Evolutionary conservation across 2,113 vertebrate species (phyloP), one percentile per base, ranked within the genome.

Genomic region (Fregetta grallaria): DNA sequence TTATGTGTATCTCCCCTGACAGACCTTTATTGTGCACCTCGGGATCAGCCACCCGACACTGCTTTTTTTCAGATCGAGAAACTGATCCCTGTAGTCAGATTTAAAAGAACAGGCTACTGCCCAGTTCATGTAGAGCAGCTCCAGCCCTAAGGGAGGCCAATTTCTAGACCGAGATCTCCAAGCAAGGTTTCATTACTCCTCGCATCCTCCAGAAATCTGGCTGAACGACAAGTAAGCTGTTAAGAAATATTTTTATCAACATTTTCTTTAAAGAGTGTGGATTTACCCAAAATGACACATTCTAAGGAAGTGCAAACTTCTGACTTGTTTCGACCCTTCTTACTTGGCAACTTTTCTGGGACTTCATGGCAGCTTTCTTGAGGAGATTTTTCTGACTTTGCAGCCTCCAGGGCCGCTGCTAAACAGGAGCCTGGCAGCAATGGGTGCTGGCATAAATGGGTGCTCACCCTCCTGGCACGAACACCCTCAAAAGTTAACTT

Each of bases 81-180:
- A 88, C 71, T 70, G 85, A 94, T 95, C 74, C 74, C 49, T 70
- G 63, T 93, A 83, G 78, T 92, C 59, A 88, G 61, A 71, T 96
- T 49, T 80, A 56, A 25, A 80, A 88, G 75, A 79, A 82, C 30
- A 77, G 74, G 45, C 78, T 88, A 10, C 55, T 82, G 81, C 62
- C 86, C 56, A 15, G 34, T 75, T 81, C 68, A 38, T 15, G 6
- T 1, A 29, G 38, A 68, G 83, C 38, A 71, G 8, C 56, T 91
- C 53, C 7, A 63, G 26, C 70, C 91, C 70, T 58, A 47, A 95
- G 80, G 88, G 40, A 72, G 66, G 52, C 20, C 30, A 68, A 6
- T 36, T 86, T 81, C 15, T n/a, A 85, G 56, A 27, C 70, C 1
- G 8, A 34, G 53, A 23, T 85, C 66, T 75, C 58, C 73, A 68